Percentiles rank a stretch among this genome's conserved stretches.
These are phyloP conservation scores for Coenobita brevimanus DNA, from an alignment of 1,140 invertebrate species.

Conservation along the genomic window DNA sequence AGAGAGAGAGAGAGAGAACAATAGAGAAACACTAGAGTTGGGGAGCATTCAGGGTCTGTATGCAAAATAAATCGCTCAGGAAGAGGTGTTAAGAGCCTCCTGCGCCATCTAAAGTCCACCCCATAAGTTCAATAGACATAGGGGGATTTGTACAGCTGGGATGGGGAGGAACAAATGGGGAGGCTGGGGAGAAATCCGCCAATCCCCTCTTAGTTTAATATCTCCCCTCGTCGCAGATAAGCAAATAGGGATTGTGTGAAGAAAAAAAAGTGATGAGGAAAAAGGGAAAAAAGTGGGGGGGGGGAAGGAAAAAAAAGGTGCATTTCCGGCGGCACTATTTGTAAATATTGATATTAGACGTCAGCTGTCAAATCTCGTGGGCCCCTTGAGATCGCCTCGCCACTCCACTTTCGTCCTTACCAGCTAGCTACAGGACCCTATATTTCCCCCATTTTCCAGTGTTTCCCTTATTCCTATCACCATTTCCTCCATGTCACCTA, in stretches of 20 bases:
- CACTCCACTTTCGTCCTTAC: conserved; percentile 11
- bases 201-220: not conserved
- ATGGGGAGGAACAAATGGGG: too few species aligned
- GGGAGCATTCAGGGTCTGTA: not conserved
- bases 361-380: conserved; percentile 62
- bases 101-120: too few species aligned
- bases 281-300: not conserved
- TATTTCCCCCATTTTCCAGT: not conserved
- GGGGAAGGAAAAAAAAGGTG: conserved; percentile 23
- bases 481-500: too few species aligned
- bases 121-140: too few species aligned
- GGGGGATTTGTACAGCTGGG: too few species aligned
- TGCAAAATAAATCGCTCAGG: too few species aligned
- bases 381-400: conserved; percentile 22
- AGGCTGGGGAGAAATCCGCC: too few species aligned
- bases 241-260: conserved; percentile 54
- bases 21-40: not conserved
- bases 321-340: conserved; percentile 51
- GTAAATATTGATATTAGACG: conserved; percentile 64
- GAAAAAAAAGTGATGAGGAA: too few species aligned
- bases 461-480: too few species aligned
- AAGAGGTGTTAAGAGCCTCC: too few species aligned
- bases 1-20: not conserved
- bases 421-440: not conserved
- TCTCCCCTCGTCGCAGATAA: conserved; percentile 26